Evolutionary conservation across 2,113 vertebrate genomes (phyloP).

Genomic region (Abramis brama): DNA sequence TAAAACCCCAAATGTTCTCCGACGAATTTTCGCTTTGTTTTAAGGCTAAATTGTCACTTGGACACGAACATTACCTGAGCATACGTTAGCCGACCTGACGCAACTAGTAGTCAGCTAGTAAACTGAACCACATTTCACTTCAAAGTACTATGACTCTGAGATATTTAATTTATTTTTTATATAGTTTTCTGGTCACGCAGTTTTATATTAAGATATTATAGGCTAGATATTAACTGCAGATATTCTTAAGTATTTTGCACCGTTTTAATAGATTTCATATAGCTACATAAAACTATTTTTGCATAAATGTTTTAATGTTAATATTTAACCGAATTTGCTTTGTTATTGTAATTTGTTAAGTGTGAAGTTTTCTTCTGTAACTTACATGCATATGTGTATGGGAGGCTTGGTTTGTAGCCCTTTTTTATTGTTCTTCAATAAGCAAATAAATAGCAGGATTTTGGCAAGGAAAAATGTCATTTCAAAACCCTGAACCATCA

Average conservation of each 20-base stretch:
- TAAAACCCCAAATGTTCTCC: background rate
- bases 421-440: too few species aligned
- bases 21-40: background rate
- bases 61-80: background rate
- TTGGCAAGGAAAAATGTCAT: background rate
- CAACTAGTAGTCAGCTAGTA: background rate
- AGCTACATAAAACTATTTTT: too few species aligned
- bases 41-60: background rate
- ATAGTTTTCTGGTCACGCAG: background rate
- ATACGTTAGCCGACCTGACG: background rate
- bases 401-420: too few species aligned
- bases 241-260: too few species aligned
- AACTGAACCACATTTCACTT: background rate
- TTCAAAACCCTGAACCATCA: background rate
- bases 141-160: background rate
- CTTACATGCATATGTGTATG: too few species aligned
- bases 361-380: too few species aligned
- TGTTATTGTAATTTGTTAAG: too few species aligned
- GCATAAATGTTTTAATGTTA: background rate
- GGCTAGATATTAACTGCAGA: too few species aligned
- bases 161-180: background rate
- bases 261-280: too few species aligned
- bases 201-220: too few species aligned
- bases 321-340: background rate
- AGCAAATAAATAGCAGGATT: background rate